Evolutionary conservation across 2,888 invertebrate genomes (phyloP).

Genomic region (Macrophya alboannulata): DNA sequence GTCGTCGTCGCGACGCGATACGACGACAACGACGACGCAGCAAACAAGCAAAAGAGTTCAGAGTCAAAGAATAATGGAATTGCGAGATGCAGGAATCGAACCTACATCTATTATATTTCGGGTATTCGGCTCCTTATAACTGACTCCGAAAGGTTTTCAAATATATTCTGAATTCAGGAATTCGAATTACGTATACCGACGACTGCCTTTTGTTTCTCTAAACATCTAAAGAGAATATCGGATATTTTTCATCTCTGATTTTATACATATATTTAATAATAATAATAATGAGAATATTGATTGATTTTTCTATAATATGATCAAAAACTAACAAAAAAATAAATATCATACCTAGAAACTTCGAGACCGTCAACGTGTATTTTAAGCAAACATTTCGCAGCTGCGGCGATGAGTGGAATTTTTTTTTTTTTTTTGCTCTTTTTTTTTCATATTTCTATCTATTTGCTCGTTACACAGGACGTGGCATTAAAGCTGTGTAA

Average conservation of each 20-base stretch:
- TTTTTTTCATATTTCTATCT: constrained; percentile 3
- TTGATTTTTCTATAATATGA: not conserved
- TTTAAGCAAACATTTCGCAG: constrained; percentile 4
- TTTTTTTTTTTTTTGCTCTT: not conserved
- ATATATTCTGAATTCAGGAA: not conserved
- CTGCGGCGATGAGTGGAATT: not conserved
- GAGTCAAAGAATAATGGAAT: not conserved
- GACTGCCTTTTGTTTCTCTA: not conserved
- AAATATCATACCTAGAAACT: not conserved
- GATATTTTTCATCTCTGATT: not conserved
- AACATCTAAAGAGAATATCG: not conserved
- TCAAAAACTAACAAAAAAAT: not conserved
- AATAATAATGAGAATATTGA: not conserved
- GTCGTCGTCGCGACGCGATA: not conserved
- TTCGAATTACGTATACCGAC: not conserved
- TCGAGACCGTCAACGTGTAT: not conserved
- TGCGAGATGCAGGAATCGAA: not conserved
- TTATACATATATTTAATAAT: not conserved
- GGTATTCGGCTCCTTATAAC: not conserved
- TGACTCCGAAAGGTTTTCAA: not conserved
- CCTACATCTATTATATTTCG: not conserved
- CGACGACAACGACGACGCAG: too few species aligned
- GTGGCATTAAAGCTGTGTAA: constrained; percentile 6
- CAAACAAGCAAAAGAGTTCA: not conserved
- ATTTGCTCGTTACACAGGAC: not conserved